Conservation (phyloP, 2,888 invertebrate genomes). For the Eulithis testata region DNA sequence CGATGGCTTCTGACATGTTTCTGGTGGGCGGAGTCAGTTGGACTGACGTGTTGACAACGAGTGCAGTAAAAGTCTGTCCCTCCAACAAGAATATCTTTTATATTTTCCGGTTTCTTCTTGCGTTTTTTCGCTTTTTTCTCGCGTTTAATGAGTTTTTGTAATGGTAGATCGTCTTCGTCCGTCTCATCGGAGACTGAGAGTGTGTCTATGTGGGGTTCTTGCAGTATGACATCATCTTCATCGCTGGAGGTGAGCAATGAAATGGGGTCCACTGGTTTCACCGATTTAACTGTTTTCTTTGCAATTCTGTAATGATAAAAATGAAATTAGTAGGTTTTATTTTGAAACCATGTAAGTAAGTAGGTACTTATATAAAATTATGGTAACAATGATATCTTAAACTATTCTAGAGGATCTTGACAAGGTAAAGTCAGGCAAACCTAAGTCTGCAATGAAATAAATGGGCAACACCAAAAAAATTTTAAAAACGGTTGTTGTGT, state of each 20-base stretch:
- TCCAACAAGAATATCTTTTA: constrained; percentile 44
- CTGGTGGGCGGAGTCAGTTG: constrained; percentile 38
- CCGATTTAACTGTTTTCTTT: constrained; percentile 20
- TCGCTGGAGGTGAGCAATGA: constrained; percentile 74
- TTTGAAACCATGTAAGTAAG: too few species aligned
- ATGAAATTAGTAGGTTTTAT: not conserved
- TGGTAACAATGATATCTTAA: too few species aligned
- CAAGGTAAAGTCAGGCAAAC: too few species aligned
- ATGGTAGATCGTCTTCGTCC: constrained; percentile 71
- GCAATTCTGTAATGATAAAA: constrained; percentile 46
- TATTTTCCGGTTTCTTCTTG: constrained; percentile 20
- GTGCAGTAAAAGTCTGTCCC: constrained; percentile 58
- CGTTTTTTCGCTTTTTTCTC: constrained; percentile 30
- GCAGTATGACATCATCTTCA: constrained; percentile 73
- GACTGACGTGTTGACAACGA: constrained; percentile 53
- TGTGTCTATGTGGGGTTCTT: constrained; percentile 72
- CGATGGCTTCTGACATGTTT: constrained; percentile 39
- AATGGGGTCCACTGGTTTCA: constrained; percentile 56
- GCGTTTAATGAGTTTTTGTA: constrained; percentile 56
- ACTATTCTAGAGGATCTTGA: too few species aligned
- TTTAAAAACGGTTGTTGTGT: too few species aligned
- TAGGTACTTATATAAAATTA: too few species aligned
- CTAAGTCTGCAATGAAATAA: too few species aligned
- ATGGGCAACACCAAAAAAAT: too few species aligned
- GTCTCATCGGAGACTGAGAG: constrained; percentile 73